These are phyloP conservation scores for Anarhynchus alexandrinus DNA, from an alignment of 2,113 vertebrate genomes.

Conservation along the genomic window DNA sequence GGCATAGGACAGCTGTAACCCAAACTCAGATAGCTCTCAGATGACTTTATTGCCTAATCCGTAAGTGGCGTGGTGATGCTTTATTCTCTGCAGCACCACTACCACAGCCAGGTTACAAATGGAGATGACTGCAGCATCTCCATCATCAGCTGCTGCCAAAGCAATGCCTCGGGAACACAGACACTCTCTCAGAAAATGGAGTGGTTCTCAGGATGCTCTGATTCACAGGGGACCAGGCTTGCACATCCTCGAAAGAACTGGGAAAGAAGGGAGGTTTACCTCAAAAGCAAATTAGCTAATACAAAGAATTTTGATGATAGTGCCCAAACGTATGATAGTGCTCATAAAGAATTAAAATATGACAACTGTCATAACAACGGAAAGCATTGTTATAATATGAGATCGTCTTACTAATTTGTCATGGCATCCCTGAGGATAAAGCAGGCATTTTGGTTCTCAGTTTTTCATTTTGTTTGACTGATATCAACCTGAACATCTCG, in stretches of 20 bases:
- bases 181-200: neutral
- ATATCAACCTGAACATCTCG: neutral
- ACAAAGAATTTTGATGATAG: neutral
- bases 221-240: neutral
- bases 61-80: neutral
- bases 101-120: neutral
- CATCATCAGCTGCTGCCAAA: neutral
- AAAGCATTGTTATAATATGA: neutral
- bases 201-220: neutral
- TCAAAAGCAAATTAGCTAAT: neutral
- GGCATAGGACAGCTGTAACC: neutral
- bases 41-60: neutral
- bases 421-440: neutral
- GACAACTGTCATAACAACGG: neutral
- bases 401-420: neutral
- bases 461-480: neutral
- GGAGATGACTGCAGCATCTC: neutral
- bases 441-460: neutral
- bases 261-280: neutral
- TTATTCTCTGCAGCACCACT: neutral
- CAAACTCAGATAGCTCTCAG: neutral
- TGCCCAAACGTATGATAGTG: neutral
- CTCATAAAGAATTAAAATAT: neutral
- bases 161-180: neutral
- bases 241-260: neutral